Evolutionary conservation across 2,888 invertebrate genomes (phyloP).

Genomic region (Xanthia icteritia): DNA sequence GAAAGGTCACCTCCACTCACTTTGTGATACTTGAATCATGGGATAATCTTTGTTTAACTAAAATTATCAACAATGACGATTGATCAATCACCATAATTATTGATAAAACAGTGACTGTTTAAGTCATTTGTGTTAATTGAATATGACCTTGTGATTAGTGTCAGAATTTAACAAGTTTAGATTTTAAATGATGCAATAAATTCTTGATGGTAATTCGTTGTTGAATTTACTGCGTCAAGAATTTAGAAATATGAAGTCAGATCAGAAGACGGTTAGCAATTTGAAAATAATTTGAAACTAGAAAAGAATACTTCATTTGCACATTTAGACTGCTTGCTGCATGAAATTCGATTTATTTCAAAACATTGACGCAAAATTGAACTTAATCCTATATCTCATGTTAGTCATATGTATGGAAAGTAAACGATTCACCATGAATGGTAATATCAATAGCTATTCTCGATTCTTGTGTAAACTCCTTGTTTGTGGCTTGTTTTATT

Average conservation of each 20-base stretch:
- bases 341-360: slow-evolving; percentile 14
- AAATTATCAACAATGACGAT: slow-evolving; percentile 59
- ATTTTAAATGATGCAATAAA: slow-evolving; percentile 13
- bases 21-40: slow-evolving; percentile 51
- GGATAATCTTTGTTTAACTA: slow-evolving; percentile 66
- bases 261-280: neutral
- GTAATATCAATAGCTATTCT: slow-evolving; percentile 68
- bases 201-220: neutral
- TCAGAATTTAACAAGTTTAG: slow-evolving; percentile 18
- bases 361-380: slow-evolving; percentile 34
- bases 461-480: slow-evolving; percentile 65
- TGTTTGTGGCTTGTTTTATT: slow-evolving; percentile 66
- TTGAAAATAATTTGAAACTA: neutral
- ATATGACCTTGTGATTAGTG: slow-evolving; percentile 17
- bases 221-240: neutral
- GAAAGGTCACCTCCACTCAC: slow-evolving; percentile 70
- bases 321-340: neutral
- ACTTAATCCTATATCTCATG: slow-evolving; percentile 30
- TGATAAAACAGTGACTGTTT: slow-evolving; percentile 48
- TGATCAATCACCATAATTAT: slow-evolving; percentile 57
- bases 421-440: slow-evolving; percentile 64
- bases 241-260: neutral
- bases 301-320: neutral
- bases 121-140: slow-evolving; percentile 44
- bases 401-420: slow-evolving; percentile 41